Evolutionary conservation across 2,113 vertebrate genomes (phyloP).

Genomic region (Toxotes chatareus): DNA sequence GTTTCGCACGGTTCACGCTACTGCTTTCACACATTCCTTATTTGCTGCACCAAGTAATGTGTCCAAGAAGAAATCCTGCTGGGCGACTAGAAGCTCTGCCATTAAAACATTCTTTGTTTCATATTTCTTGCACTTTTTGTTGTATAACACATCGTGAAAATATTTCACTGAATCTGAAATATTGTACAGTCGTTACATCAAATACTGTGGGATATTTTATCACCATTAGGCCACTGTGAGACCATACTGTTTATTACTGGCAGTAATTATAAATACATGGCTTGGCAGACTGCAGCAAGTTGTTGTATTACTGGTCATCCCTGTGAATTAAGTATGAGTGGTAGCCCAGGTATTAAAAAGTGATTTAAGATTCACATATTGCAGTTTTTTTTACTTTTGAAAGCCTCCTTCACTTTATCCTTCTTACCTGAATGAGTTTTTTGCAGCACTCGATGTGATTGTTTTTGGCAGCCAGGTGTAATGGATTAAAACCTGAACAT

Average conservation of each 20-base stretch:
- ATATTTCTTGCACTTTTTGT: conserved; percentile 18
- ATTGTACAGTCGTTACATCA: background rate
- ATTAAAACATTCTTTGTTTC: conserved; percentile 22
- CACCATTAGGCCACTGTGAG: background rate
- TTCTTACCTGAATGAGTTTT: conserved; percentile 93
- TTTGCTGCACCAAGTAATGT: background rate
- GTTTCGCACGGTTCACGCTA: conserved; percentile 21
- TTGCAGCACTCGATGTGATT: conserved; percentile 91
- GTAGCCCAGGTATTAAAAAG: too few relatives aligned
- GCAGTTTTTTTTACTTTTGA: background rate
- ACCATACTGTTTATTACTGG: background rate
- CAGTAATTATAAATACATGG: background rate
- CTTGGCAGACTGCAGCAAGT: background rate
- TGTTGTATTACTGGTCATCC: background rate
- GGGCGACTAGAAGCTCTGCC: background rate
- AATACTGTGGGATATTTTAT: background rate
- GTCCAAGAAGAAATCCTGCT: conserved; percentile 12
- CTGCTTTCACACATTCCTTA: conserved; percentile 31
- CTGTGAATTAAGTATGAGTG: background rate
- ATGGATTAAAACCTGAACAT: conserved; percentile 88
- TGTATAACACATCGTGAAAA: conserved; percentile 12
- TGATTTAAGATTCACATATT: background rate
- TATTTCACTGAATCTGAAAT: background rate
- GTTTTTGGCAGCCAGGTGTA: conserved; percentile 95
- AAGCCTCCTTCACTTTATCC: background rate